Conservation (phyloP, 2,113 vertebrate species). For the Motacilla tschutschensis region DNA sequence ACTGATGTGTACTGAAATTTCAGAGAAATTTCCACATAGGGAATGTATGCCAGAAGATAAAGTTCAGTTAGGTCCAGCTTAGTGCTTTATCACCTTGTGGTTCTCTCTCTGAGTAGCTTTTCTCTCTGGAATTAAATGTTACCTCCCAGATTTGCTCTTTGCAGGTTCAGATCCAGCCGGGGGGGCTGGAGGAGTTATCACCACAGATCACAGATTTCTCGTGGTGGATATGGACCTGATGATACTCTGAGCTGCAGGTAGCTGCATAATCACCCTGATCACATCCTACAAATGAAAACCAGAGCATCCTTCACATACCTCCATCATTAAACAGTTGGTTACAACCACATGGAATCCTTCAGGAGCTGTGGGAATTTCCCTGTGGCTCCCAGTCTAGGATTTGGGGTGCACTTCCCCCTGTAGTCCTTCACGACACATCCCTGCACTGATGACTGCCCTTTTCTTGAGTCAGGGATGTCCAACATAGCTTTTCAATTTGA, state of each 20-base stretch:
- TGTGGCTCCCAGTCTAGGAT: background rate
- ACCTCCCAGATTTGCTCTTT: background rate
- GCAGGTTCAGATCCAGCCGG: background rate
- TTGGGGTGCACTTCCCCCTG: background rate
- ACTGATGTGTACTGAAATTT: background rate
- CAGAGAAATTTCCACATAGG: background rate
- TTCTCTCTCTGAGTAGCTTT: background rate
- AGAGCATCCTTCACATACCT: background rate
- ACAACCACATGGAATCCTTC: background rate
- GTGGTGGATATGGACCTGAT: rapidly evolving
- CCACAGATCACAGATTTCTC: background rate
- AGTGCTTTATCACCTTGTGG: background rate
- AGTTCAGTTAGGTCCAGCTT: background rate
- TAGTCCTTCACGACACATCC: background rate
- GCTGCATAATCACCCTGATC: background rate
- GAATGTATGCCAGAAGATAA: background rate
- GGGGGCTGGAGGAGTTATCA: background rate
- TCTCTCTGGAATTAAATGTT: background rate
- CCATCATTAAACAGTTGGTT: background rate
- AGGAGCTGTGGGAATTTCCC: background rate
- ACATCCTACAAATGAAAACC: slow-evolving; percentile 19
- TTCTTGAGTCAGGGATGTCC: background rate
- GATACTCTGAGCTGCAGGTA: background rate
- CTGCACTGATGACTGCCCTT: rapidly evolving
- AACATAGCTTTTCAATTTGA: background rate